A percentile compares a stretch with the other conserved stretches of the same genome.
These are phyloP conservation scores for Holothuria scabra DNA, from an alignment of 53 echinoderm and acorn worm species.

Conservation along the genomic window DNA sequence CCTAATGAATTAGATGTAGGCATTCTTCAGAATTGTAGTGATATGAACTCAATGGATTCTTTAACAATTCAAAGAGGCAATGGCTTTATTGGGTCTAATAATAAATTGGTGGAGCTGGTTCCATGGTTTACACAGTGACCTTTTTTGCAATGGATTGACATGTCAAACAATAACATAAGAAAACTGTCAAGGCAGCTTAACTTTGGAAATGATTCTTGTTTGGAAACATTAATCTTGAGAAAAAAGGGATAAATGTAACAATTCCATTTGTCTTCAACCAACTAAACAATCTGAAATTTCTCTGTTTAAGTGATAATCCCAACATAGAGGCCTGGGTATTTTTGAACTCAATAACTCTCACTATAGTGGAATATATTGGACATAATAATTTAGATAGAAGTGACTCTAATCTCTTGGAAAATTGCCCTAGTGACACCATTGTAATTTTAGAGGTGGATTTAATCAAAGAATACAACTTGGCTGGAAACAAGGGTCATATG, in stretches of 20 bases:
- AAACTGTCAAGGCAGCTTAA: neutral
- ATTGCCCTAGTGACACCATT: no score
- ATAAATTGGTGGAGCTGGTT: neutral
- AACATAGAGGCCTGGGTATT: no score
- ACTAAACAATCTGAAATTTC: neutral
- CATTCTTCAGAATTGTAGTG: neutral
- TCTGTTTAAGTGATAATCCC: neutral
- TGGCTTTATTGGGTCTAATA: constrained; percentile 15
- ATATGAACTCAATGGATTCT: neutral
- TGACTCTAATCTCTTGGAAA: no score
- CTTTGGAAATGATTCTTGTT: constrained; percentile 6
- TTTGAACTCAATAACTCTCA: no score
- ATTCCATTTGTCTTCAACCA: neutral
- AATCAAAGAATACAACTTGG: no score
- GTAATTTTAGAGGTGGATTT: no score
- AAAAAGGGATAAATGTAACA: neutral
- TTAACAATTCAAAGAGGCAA: neutral
- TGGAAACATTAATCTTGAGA: neutral
- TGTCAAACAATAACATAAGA: neutral
- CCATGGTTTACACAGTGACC: constrained; percentile 2
- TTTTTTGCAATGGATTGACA: constrained; percentile 11
- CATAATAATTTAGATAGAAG: no score
- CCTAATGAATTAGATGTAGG: neutral
- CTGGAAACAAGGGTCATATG: no score
- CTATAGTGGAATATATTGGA: no score